Percentiles rank a stretch among this genome's conserved stretches.
These are phyloP conservation scores for Actinia tenebrosa DNA, from an alignment of 64 coral and sea anemone species.

Conservation along the genomic window DNA sequence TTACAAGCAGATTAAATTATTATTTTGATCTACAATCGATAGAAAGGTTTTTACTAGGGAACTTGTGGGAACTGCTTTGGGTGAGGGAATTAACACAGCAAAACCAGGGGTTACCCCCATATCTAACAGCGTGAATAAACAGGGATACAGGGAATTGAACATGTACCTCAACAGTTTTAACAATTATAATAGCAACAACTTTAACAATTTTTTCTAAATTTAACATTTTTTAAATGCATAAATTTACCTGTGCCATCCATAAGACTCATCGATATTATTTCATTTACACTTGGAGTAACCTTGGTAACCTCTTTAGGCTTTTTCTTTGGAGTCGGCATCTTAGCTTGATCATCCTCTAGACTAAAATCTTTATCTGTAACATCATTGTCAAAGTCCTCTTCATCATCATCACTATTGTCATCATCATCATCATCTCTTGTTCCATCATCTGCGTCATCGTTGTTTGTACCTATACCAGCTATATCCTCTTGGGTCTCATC, in stretches of 20 bases:
- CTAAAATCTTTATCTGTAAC: background rate
- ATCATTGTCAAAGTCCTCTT: slow-evolving; percentile 7
- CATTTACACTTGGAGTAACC: background rate
- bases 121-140: too few relatives aligned
- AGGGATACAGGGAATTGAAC: too few relatives aligned
- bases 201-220: too few relatives aligned
- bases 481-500: slow-evolving; percentile 18
- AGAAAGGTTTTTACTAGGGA: too few relatives aligned
- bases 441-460: slow-evolving; percentile 1
- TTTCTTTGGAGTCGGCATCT: slow-evolving; percentile 23
- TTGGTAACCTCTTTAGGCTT: slow-evolving; percentile 7
- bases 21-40: too few relatives aligned
- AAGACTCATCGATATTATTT: background rate
- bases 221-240: too few relatives aligned
- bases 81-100: too few relatives aligned
- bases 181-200: too few relatives aligned
- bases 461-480: slow-evolving; percentile 10
- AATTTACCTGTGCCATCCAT: background rate
- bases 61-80: too few relatives aligned
- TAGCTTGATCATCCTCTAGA: slow-evolving; percentile 4
- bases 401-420: slow-evolving; percentile 1
- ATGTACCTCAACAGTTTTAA: too few relatives aligned
- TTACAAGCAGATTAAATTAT: too few relatives aligned
- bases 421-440: background rate
- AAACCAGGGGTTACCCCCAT: too few relatives aligned